Conservation (phyloP, 2,888 invertebrate genomes). For the Hemicrepidius hirtus region DNA sequence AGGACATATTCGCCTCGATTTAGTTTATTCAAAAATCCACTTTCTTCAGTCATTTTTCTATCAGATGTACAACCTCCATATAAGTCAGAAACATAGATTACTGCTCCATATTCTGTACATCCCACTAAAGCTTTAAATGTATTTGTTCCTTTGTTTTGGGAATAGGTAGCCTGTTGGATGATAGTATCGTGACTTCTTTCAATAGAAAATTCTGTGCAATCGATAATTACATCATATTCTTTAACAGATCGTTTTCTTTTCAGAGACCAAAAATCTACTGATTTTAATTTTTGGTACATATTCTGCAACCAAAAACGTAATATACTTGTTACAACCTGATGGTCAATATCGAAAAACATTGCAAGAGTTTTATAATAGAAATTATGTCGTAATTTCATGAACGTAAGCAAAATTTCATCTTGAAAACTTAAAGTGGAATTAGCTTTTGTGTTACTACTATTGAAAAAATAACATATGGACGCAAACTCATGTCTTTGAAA, state of each 20-base stretch:
- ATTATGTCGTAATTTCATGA: not conserved
- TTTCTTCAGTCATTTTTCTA: not conserved
- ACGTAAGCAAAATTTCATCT: not conserved
- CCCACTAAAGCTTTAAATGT: not conserved
- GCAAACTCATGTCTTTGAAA: no score
- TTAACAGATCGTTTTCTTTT: not conserved
- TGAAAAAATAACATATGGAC: no score
- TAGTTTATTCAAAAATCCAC: not conserved
- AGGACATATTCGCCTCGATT: no score
- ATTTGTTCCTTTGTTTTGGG: not conserved
- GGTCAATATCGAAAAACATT: not conserved
- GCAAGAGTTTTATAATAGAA: not conserved
- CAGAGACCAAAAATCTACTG: not conserved
- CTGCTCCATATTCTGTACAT: not conserved
- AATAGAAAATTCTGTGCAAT: not conserved
- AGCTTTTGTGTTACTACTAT: no score
- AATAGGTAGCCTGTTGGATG: not conserved
- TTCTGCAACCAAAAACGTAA: no score
- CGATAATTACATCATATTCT: not conserved
- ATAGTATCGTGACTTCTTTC: not conserved
- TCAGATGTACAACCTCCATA: not conserved
- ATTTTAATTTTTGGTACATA: not conserved
- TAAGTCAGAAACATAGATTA: not conserved
- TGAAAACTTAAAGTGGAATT: not conserved
- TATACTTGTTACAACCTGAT: no score